Percentiles rank a stretch among this genome's conserved stretches.
Conservation (phyloP, 2,113 vertebrate species). For the Scartelaos histophorus region DNA sequence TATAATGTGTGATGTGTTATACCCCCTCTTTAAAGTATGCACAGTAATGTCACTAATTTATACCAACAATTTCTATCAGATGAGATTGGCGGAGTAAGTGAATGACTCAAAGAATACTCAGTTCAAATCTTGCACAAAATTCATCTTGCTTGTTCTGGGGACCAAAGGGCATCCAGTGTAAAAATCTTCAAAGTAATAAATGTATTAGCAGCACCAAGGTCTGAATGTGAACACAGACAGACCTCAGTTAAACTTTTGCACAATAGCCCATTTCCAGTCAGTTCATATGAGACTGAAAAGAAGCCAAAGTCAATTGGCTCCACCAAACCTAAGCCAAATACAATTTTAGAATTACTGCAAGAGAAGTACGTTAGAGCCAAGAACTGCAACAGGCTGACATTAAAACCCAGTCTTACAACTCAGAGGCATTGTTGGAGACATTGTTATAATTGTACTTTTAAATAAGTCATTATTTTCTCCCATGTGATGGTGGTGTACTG, state of each 20-base stretch:
- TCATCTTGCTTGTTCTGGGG: background rate
- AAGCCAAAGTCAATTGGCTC: background rate
- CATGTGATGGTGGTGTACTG: constrained; percentile 50
- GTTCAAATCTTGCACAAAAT: background rate
- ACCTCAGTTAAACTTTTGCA: too few relatives aligned
- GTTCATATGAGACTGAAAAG: background rate
- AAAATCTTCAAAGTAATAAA: background rate
- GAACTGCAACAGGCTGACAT: background rate
- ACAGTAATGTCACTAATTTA: background rate
- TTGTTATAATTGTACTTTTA: too few relatives aligned
- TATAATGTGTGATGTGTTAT: too few relatives aligned
- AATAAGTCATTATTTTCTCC: background rate
- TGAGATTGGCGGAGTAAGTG: background rate
- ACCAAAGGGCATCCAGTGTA: background rate
- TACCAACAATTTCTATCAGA: background rate
- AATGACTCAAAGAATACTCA: background rate
- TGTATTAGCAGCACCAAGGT: too few relatives aligned
- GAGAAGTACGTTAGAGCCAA: background rate
- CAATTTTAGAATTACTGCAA: background rate
- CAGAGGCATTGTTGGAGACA: background rate
- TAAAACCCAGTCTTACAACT: background rate
- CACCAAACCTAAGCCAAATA: background rate
- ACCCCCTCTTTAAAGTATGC: too few relatives aligned
- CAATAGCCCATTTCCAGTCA: too few relatives aligned
- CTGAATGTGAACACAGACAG: too few relatives aligned